Evolutionary conservation across 2,888 invertebrate species (phyloP), one percentile per base, ranked within the genome.

Genomic region (Hedychridium roseum): DNA sequence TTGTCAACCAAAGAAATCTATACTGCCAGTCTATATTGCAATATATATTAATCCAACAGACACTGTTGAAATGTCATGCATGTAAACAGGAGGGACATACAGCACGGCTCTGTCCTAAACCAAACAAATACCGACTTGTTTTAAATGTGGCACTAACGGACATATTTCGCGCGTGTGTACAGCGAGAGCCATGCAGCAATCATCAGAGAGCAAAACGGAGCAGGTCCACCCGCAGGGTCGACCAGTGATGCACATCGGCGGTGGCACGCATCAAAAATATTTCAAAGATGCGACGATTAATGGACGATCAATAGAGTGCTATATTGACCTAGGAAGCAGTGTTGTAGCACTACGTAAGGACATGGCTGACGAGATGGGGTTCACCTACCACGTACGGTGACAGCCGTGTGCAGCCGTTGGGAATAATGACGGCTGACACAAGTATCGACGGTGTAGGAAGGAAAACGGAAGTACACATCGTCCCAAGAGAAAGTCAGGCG

Each of bases 401-500:
- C 23, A 60, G 60, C 16, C 27, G 40, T 7, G 57, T 56, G 3
- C 43, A 49, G 15, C 55, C 32, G 7, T 9, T 53, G 3, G 53
- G 49, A n/a, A 20, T 44, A 7, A 23, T 46, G 15, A 40, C 49
- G 12, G 37, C 39, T 6, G 26, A 37, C 3, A 20, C 54, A 2
- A 28, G 3, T 3, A 54, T 57, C 9, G 50, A 54, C 20, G 47
- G 38, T 23, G 50, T 56, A 2, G 20, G 21, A 3, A 45, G 38
- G 12, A 35, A 5, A 31, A 30, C 42, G 7, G 40, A 50, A 21
- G 43, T 57, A 9, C 48, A 54, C 12, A 50, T 65, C 2, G 63
- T 64, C 12, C 64, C 57, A 6, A 52, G 46, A 2, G 48, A 57
- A 7, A 44, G 43, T 4, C 63, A 63, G 44, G 39, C 42, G 18